A percentile compares a stretch with the other conserved stretches of the same genome.
Evolutionary conservation across 2,797 vertebrate genomes (phyloP).

Genomic region (Sebastes iracundus): DNA sequence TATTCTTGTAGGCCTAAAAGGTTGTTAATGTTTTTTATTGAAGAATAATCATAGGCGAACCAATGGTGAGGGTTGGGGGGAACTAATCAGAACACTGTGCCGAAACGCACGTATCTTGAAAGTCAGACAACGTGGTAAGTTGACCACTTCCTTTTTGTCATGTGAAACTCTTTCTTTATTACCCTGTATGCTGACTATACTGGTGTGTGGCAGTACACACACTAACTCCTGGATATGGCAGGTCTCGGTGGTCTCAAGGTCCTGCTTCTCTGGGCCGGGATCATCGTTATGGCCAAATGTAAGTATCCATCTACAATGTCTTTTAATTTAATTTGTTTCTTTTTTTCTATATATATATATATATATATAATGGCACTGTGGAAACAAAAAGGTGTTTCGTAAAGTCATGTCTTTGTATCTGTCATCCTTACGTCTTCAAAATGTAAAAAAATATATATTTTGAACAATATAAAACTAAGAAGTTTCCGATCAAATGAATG

Average conservation of each 20-base stretch:
- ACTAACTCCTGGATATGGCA: constrained; percentile 86
- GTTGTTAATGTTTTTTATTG: too few species aligned
- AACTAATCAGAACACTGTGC: too few species aligned
- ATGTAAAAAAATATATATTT: too few species aligned
- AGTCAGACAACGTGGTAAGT: accelerated
- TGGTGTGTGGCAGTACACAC: constrained; percentile 78
- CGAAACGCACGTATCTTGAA: accelerated
- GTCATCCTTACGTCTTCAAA: background rate
- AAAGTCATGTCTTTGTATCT: background rate
- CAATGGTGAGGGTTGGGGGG: too few species aligned
- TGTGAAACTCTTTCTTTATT: accelerated
- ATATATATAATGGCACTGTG: background rate
- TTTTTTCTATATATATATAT: background rate
- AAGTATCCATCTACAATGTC: constrained; percentile 61
- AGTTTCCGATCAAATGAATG: too few species aligned
- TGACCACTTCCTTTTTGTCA: too few species aligned
- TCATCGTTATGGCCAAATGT: constrained; percentile 76
- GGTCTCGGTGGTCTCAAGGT: constrained; percentile 83
- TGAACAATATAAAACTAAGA: too few species aligned
- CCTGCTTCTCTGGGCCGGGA: constrained; percentile 79
- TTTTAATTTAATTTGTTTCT: too few species aligned
- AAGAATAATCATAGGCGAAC: too few species aligned
- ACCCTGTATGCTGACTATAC: constrained; percentile 35
- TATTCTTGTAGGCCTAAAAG: too few species aligned
- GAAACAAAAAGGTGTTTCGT: background rate